Percentiles rank a stretch among this genome's conserved stretches.
Evolutionary conservation across 2,888 invertebrate species (phyloP).

Genomic region (Kuschelorhynchus macadamiae): DNA sequence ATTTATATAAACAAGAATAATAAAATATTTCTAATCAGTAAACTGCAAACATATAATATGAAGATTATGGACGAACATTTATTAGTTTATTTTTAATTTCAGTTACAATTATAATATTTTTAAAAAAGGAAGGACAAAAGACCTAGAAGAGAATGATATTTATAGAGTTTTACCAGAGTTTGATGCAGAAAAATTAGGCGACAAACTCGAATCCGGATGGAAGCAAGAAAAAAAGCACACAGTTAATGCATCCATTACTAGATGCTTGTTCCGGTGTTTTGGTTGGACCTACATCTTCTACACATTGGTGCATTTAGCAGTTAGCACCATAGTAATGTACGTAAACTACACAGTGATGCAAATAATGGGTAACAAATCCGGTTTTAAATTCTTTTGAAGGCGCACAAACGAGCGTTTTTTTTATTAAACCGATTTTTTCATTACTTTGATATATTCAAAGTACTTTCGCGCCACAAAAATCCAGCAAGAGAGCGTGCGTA

Average conservation of each 20-base stretch:
- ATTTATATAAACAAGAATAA: too few relatives aligned
- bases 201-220: conserved; percentile 38
- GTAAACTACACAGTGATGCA: not conserved
- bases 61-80: too few relatives aligned
- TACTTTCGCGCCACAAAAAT: too few relatives aligned
- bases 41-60: too few relatives aligned
- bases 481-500: too few relatives aligned
- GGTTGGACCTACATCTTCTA: conserved; percentile 39
- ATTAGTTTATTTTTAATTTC: too few relatives aligned
- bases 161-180: conserved; percentile 38
- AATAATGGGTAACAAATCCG: too few relatives aligned
- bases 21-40: too few relatives aligned
- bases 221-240: conserved; percentile 9
- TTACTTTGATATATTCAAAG: too few relatives aligned
- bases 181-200: conserved; percentile 33
- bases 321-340: conserved; percentile 32
- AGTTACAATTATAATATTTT: conserved; percentile 39
- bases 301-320: conserved; percentile 21
- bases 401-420: too few relatives aligned
- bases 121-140: conserved; percentile 32
- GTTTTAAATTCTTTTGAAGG: too few relatives aligned
- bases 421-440: too few relatives aligned
- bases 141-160: conserved; percentile 41
- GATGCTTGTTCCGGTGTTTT: conserved; percentile 34
- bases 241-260: conserved; percentile 23